A percentile compares a stretch with the other conserved stretches of the same genome.
Conservation (phyloP, 2,113 vertebrate species). For the Lontra canadensis region DNA sequence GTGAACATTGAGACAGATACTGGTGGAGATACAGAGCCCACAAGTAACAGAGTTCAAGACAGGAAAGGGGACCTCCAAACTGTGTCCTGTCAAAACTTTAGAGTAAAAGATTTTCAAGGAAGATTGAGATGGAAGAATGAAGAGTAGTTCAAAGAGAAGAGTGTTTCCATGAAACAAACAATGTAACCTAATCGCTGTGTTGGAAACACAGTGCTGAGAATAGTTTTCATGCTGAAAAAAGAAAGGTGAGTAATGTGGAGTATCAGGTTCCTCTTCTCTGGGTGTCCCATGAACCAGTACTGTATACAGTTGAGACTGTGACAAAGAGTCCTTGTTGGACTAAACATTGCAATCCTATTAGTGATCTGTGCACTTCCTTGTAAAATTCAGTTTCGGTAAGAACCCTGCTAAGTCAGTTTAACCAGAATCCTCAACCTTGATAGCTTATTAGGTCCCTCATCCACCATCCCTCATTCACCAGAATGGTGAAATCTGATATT, state of each 20-base stretch:
- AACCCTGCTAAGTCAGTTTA: neutral
- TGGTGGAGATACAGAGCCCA: neutral
- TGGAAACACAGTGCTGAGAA: neutral
- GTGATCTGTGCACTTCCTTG: neutral
- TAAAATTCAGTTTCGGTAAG: neutral
- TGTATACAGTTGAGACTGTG: neutral
- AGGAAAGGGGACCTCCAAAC: neutral
- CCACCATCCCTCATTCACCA: too few species aligned
- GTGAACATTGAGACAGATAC: neutral
- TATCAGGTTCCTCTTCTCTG: neutral
- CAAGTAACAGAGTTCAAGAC: neutral
- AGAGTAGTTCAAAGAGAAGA: neutral
- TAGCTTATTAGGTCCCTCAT: neutral
- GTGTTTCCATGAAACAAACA: neutral
- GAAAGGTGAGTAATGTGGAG: neutral
- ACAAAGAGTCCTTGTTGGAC: neutral
- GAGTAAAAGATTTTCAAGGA: neutral
- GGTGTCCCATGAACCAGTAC: accelerated
- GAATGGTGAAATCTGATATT: neutral
- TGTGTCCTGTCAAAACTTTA: neutral
- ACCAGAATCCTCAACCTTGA: neutral
- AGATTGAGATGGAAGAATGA: neutral
- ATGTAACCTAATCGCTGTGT: neutral
- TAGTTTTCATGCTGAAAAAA: neutral
- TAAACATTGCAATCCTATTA: neutral